phyloP scores from a whole-genome alignment of 2,113 vertebrate species.

The Gnathonemus echidnorhynchus region DNA sequence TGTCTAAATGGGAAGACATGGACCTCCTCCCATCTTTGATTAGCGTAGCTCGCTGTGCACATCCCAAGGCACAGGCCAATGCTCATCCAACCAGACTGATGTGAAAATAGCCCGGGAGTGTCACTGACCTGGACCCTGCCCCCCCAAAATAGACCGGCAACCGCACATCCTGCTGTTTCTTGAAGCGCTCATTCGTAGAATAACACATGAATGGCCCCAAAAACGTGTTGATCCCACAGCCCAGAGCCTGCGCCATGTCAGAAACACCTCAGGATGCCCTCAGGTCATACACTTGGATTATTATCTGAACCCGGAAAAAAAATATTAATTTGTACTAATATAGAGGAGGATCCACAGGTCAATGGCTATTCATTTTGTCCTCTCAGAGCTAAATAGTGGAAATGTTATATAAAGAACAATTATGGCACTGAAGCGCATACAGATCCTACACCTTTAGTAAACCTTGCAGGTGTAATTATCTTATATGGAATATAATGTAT shows the following conservation, averaged over 20 bases:
- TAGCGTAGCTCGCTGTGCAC: background rate
- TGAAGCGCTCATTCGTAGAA: background rate
- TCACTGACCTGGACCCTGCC: background rate
- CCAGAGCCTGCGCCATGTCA: background rate
- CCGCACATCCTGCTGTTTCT: no score
- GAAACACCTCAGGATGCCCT: background rate
- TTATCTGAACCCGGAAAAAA: background rate
- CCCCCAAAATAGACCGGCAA: background rate
- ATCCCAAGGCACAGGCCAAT: background rate
- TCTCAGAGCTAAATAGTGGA: background rate
- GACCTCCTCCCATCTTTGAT: background rate
- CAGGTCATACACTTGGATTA: background rate
- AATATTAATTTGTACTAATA: background rate
- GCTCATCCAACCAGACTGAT: background rate
- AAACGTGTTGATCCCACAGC: background rate
- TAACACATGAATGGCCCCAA: background rate
- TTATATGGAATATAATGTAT: background rate
- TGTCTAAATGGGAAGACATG: background rate
- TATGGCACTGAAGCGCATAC: background rate
- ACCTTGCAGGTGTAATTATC: background rate
- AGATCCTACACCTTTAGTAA: background rate
- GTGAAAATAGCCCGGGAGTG: background rate
- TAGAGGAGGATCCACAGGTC: background rate
- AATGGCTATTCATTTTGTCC: background rate
- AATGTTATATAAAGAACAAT: background rate